phyloP scores from a whole-genome alignment of 2,888 invertebrate species.

The Thumatha senex region DNA sequence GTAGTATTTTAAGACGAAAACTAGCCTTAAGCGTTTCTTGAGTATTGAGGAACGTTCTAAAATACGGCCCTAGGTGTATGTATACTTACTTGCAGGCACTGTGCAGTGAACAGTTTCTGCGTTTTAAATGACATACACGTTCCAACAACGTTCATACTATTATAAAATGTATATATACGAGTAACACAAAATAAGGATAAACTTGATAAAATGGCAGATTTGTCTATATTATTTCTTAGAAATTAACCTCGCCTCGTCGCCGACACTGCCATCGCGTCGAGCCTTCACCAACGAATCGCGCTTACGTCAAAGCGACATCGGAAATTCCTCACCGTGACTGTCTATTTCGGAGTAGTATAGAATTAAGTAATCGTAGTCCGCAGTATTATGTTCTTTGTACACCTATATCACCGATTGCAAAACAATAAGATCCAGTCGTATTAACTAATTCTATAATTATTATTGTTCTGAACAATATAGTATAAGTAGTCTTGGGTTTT shows the following conservation, averaged over 20 bases:
- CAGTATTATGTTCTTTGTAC: constrained; percentile 1
- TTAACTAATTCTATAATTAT: neutral
- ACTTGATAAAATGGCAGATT: constrained; percentile 19
- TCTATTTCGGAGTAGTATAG: constrained; percentile 36
- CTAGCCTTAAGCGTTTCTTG: too few species aligned
- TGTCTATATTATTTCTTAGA: constrained; percentile 54
- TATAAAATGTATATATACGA: constrained; percentile 12
- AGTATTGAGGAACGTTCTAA: too few species aligned
- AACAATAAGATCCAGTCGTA: constrained; percentile 19
- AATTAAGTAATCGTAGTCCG: neutral
- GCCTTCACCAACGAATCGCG: constrained; percentile 39
- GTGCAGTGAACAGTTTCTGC: too few species aligned
- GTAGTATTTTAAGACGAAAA: too few species aligned
- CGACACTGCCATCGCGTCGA: constrained; percentile 4
- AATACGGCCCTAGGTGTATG: too few species aligned
- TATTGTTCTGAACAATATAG: neutral
- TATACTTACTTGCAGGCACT: too few species aligned
- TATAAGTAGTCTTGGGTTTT: constrained; percentile 18
- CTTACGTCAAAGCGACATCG: constrained; percentile 51
- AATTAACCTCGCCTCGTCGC: constrained; percentile 28
- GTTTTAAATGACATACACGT: neutral
- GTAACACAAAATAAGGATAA: constrained; percentile 57
- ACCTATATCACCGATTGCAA: constrained; percentile 10
- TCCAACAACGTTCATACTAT: neutral
- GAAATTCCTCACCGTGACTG: constrained; percentile 61